Evolutionary conservation across 2,797 vertebrate genomes (phyloP).

Genomic region (Lerista edwardsae): DNA sequence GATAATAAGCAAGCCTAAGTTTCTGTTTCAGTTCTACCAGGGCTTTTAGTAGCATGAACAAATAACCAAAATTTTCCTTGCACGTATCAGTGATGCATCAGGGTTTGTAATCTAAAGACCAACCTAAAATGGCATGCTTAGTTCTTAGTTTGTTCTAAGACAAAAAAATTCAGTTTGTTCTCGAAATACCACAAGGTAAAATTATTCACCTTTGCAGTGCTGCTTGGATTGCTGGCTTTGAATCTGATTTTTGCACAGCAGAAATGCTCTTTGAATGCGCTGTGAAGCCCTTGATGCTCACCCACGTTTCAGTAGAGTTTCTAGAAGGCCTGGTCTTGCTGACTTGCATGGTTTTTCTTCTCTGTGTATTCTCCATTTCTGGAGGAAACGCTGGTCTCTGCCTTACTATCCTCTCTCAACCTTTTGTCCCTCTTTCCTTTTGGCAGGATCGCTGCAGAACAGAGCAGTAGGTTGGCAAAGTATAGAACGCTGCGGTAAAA

Average conservation of each 20-base stretch:
- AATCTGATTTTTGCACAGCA: not conserved
- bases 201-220: not conserved
- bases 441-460: slow-evolving; percentile 99
- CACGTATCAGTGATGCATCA: slow-evolving; percentile 28
- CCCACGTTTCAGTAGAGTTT: slow-evolving; percentile 48
- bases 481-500: slow-evolving; percentile 99
- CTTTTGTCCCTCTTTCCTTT: slow-evolving; percentile 83
- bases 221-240: not conserved
- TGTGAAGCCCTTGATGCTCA: not conserved
- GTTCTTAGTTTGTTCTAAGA: slow-evolving; percentile 55
- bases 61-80: slow-evolving; percentile 49
- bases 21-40: slow-evolving; percentile 53
- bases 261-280: not conserved
- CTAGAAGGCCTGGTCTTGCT: slow-evolving; percentile 71
- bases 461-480: slow-evolving; percentile 99
- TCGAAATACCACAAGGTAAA: slow-evolving; percentile 40
- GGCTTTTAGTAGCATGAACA: slow-evolving; percentile 60
- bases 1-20: not conserved
- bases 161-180: slow-evolving; percentile 58
- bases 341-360: slow-evolving; percentile 54
- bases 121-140: slow-evolving; percentile 59
- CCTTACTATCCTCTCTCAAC: slow-evolving; percentile 69
- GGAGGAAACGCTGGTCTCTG: slow-evolving; percentile 67
- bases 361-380: slow-evolving; percentile 47
- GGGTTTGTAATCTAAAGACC: slow-evolving; percentile 47